phyloP scores from a whole-genome alignment of 2,113 vertebrate genomes.

The Xenus cinereus region DNA sequence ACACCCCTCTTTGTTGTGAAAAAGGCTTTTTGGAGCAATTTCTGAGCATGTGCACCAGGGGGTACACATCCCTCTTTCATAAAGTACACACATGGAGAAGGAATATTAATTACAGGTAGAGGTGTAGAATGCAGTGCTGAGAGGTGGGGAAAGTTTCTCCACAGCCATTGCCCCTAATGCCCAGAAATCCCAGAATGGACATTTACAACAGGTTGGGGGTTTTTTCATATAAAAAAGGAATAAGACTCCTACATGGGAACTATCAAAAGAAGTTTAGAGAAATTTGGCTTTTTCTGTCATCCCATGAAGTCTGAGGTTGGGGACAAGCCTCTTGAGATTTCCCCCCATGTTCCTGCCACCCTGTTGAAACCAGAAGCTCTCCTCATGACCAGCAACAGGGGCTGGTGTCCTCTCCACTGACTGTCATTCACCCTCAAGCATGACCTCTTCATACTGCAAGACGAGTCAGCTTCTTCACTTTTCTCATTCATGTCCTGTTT shows the following conservation, averaged over 20 bases:
- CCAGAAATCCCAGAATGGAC: not conserved
- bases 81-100: not conserved
- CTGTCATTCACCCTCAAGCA: not conserved
- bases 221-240: not conserved
- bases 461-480: not conserved
- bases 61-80: not conserved
- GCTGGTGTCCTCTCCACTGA: not conserved
- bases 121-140: not conserved
- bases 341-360: not conserved
- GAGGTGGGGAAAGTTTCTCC: not conserved
- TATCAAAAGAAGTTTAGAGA: not conserved
- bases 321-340: not conserved
- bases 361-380: not conserved
- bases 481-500: not conserved
- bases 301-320: not conserved
- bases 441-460: not conserved
- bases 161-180: not conserved
- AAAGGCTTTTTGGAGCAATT: not conserved
- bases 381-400: not conserved
- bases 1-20: not conserved
- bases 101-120: not conserved
- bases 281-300: not conserved
- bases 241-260: accelerated
- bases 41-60: not conserved
- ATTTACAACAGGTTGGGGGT: too few species aligned